Base-by-base conservation (phyloP, 2,888 invertebrate genomes). In the Emmelina monodactyla region DNA sequence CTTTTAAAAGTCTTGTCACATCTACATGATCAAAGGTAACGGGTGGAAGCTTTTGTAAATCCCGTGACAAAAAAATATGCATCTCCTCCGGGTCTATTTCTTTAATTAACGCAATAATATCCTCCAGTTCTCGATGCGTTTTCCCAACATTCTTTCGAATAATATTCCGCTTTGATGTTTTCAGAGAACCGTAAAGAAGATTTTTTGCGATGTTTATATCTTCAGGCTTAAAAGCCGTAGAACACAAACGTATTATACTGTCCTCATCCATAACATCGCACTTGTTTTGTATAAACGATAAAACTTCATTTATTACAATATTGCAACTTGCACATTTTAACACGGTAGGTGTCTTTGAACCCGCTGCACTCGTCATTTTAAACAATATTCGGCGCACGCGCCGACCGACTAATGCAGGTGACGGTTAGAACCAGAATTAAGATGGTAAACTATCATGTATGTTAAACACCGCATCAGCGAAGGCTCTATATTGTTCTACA, bases 191-290 rank as follows among this genome's bases (percentile, higher is more conserved):
- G 22, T 33, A 39, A 16, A 39, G 22, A 14, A 39, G 32, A 14
- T 32, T 32, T 22, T 39, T 39, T 11, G 39, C 39, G 13, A 30
- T 31, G 31, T 14, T 30, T 4, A 39, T 34, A 2, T 39, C 39
- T 14, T 37, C 39, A 0, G 19, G 29, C 14, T 36, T 25, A 16
- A 38, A 38, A 11, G 31, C 31, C 10, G 35, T 35, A 10, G 16
- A 9, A 31, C 35, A 38, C 12, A 38, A 22, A 11, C 35, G 12
- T 7, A 38, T 35, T 12, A 38, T 34, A 5, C 19, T 2, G n/a
- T 37, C 37, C n/a, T 37, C 37, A 14, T 39, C 39, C 39, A 39
- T 39, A 7, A 37, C 22, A 32, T 39, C 39, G 16, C 30, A 34
- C 25, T 37, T 39, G 29, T 34, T 37, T 14, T 37, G 37, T 12